Evolutionary conservation across 1,140 invertebrate species (phyloP), one percentile per base, ranked within the genome.

Genomic region (Mycetomoellerius zeteki): DNA sequence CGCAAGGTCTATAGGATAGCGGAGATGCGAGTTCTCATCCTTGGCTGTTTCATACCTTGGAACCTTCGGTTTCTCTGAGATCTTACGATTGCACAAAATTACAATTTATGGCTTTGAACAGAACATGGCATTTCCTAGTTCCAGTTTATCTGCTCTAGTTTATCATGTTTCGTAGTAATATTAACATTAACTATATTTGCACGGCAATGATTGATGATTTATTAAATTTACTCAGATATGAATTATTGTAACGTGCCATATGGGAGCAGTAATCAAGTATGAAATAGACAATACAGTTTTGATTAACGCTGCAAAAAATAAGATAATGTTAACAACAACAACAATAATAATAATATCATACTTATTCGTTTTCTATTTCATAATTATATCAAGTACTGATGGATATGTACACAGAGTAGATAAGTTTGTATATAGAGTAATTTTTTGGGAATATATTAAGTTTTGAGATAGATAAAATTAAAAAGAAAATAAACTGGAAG

Each of bases 1-100:
- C 75, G 71, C 71, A 67, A 86, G 87, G 86, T 84, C 82, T 89
- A 80, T 58, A 47, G 21, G 86, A 73, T 89, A 89, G 71, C 81
- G 52, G 71, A 30, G 50, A 12, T 58, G 78, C 50, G 27, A n/a
- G 14, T 52, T 71, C 19, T 85, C 72, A 54, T 30, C 43, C 75
- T 86, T 56, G 78, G 58, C 16, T 85, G 58, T 58, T 80, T 50
- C 87, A 52, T 65, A 58, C 3, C 24, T 16, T 43, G 7, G 27
- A 65, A 62, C 43, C 27, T 78, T 24, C 8, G 6, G 10, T n/a
- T 43, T 56, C 24, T 65, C 47, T 19, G 21, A 60, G 37, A 73
- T 7, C 54, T 82, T 82, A 60, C 12, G 37, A 27, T 73, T 33
- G 27, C 16, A n/a, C 19, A 1, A 21, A n/a, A 10, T 81, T 77